Evolutionary conservation across 2,113 vertebrate genomes (phyloP), one percentile per base, ranked within the genome.

Genomic region (Oncorhynchus clarkii): DNA sequence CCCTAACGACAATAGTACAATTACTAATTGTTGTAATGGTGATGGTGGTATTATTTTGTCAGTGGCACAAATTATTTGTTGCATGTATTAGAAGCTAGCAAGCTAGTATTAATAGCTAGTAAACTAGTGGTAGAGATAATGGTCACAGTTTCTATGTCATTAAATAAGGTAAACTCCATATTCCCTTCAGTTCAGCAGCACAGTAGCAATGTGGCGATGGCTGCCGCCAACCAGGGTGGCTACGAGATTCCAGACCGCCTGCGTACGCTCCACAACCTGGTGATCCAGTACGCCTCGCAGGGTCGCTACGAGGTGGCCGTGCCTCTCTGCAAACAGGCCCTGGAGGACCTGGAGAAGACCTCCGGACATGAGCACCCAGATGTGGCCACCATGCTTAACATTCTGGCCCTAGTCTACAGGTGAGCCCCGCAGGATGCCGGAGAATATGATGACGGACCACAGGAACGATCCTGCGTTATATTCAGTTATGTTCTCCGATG

Each of bases 221-320:
- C 39, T 11, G 39, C 39, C 39, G 2, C 39, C 39, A 12, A 45
- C 39, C 97, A 99, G 90, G 97, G 98, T 0, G 97, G 98, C 59
- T 99, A 99, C 4, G 98, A 99, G 94, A 98, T 99, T 88, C 98
- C 98, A 0, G 98, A 96, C 3, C 92, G 98, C 1, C 92, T 99
- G 84, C 93, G 98, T 77, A 99, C 98, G 5, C 95, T 99, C 31
- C 97, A 99, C 89, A 99, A 99, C 87, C 93, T 99, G 80, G 98
- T 99, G 83, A 99, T 99, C 90, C 98, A 99, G 95, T 99, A 99
- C 0, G 98, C 98, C n/a, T 99, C 98, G 0, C 98, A 99, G 89
- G 97, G 97, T 22, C 87, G 98, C 70, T 99, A 99, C 0, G 98
- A 99, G 88, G 98, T 99, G 83, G 98, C 97, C 0, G 98, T 99